Base-by-base conservation (phyloP, 1,140 invertebrate species). In the Habropoda laboriosa region DNA sequence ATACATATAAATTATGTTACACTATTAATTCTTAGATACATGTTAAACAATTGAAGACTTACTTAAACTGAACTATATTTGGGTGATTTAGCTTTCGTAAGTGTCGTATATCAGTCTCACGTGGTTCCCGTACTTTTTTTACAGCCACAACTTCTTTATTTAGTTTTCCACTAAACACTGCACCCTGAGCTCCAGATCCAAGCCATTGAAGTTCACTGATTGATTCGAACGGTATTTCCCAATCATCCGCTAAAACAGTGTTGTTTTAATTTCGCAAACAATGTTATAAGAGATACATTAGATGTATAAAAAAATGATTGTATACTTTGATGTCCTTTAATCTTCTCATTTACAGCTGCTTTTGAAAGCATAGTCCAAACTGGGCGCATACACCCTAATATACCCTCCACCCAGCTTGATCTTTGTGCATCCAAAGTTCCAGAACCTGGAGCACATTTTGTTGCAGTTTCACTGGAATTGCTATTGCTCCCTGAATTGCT, bases 51-150 rank as follows among this genome's bases (percentile, higher is more conserved):
- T 21, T 53, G 24, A 71, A 68, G 38, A 91, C 94, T 94, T 91
- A 97, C 95, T 97, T 97, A 90, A 99, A 99, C 89, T 97, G 96
- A 61, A 99, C 98, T 87, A 99, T 98, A 91, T 99, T 99, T 8
- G 97, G 96, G 92, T 99, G 98, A 90, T 99, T 98, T 38, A 99
- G 94, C 93, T 99, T 98, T 57, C 97, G 94, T 38, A 99, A 94
- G 92, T 99, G 98, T 86, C 96, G 96, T 74, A 99, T 99, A 89
- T 99, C 97, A 30, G 98, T 99, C 92, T 99, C 98, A 89, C 97
- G 96, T 83, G 97, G 95, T 87, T 99, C 97, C 73, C 96, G 94
- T 10, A 99, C 97, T 93, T 99, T 99, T 92, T 99, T 99, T 3
- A 99, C 98, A 27, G 99, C 99, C 5, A 99, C 98, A 88, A 95